Evolutionary conservation across 2,888 invertebrate genomes (phyloP).

Genomic region (Epirrhoe alternata): DNA sequence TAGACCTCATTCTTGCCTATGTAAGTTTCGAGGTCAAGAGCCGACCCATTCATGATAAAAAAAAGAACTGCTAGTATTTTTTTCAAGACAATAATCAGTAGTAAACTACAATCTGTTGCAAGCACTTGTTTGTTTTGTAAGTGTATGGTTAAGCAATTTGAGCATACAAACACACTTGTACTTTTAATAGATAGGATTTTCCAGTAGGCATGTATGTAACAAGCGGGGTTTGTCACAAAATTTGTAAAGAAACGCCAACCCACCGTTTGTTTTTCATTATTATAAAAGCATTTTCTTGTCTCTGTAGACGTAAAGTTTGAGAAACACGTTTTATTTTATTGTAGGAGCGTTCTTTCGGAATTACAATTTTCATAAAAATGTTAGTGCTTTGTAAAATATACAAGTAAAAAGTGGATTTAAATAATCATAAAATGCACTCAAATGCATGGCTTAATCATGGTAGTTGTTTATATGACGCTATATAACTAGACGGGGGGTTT

Average conservation of each 20-base stretch:
- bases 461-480: too few species aligned
- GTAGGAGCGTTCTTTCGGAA: constrained; percentile 16
- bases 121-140: too few species aligned
- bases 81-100: too few species aligned
- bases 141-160: not conserved
- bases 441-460: not conserved
- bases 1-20: too few species aligned
- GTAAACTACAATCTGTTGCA: too few species aligned
- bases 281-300: constrained; percentile 61
- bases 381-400: constrained; percentile 2
- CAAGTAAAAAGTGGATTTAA: not conserved
- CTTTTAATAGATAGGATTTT: not conserved
- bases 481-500: too few species aligned
- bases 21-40: too few species aligned
- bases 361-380: constrained; percentile 20
- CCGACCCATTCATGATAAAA: too few species aligned
- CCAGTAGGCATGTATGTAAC: constrained; percentile 1
- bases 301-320: constrained; percentile 45
- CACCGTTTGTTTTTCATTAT: constrained; percentile 57
- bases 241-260: constrained; percentile 49
- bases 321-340: constrained; percentile 29
- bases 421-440: not conserved
- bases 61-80: too few species aligned
- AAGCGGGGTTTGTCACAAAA: constrained; percentile 37
- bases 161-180: not conserved